These are phyloP conservation scores for Diuraphis noxia DNA, from an alignment of 1,140 invertebrate species.

Conservation along the genomic window DNA sequence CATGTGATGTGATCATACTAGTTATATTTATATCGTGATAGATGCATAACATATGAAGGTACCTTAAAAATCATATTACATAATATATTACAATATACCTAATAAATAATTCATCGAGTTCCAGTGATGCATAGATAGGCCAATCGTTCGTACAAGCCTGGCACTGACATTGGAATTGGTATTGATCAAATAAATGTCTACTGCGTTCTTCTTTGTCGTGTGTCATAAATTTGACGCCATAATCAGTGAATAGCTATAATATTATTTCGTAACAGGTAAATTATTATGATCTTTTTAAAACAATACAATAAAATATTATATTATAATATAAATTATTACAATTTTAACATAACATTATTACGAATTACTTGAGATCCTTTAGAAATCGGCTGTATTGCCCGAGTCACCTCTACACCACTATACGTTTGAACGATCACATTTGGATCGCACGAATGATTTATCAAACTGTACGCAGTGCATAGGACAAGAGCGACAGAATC, in stretches of 20 bases:
- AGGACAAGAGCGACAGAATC: slow-evolving; percentile 61
- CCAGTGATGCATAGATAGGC: slow-evolving; percentile 64
- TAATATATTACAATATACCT: not conserved
- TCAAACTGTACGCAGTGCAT: slow-evolving; percentile 76
- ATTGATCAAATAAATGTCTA: slow-evolving; percentile 74
- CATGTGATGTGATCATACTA: no score
- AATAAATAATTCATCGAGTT: not conserved
- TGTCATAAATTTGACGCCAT: slow-evolving; percentile 75
- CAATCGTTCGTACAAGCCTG: slow-evolving; percentile 76
- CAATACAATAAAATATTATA: no score
- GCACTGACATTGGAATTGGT: slow-evolving; percentile 84
- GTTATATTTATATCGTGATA: no score
- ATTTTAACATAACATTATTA: slow-evolving; percentile 22
- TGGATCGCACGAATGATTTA: slow-evolving; percentile 92
- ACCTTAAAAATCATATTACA: not conserved
- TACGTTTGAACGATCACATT: slow-evolving; percentile 73
- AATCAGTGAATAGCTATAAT: slow-evolving; percentile 68
- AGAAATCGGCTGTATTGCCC: slow-evolving; percentile 68
- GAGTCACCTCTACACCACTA: slow-evolving; percentile 63
- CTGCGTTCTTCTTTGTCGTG: slow-evolving; percentile 68
- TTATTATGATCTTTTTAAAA: slow-evolving; percentile 35
- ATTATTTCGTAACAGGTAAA: no score
- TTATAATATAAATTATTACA: no score
- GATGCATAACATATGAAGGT: no score
- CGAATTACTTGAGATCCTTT: slow-evolving; percentile 69